A percentile compares a stretch with the other conserved stretches of the same genome.
phyloP scores from a whole-genome alignment of 2,797 vertebrate genomes.

The Vultur gryphus region DNA sequence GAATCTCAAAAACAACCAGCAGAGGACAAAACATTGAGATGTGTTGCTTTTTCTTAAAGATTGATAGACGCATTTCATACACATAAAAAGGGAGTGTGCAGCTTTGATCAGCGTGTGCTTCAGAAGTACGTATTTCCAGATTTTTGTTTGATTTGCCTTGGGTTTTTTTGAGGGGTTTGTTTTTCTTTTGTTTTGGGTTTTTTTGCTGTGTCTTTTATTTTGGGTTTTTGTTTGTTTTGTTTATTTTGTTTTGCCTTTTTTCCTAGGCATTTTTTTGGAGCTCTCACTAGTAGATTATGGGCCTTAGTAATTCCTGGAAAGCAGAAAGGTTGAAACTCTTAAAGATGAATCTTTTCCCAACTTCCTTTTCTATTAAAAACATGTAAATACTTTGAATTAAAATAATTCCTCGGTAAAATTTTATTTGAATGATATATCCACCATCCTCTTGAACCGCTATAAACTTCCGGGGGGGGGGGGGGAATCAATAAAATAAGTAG shows the following conservation, averaged over 20 bases:
- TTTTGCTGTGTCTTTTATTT: background rate
- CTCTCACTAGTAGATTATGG: background rate
- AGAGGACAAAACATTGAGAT: conserved; percentile 8
- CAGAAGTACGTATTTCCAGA: background rate
- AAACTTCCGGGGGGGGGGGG: background rate
- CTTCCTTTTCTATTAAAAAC: background rate
- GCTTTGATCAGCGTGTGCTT: background rate
- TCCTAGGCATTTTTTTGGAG: background rate
- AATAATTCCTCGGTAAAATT: background rate
- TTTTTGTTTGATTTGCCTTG: background rate
- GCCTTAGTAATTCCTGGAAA: conserved; percentile 3
- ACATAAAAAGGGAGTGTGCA: background rate
- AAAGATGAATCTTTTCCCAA: background rate
- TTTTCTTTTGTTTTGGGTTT: background rate
- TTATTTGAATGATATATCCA: background rate
- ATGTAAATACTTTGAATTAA: background rate
- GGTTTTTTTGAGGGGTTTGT: background rate
- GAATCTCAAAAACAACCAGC: background rate
- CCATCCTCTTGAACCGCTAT: background rate
- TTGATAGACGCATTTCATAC: background rate
- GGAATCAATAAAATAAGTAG: background rate
- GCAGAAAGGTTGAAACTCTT: background rate
- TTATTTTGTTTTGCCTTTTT: background rate
- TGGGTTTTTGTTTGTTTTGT: background rate
- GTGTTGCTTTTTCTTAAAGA: background rate